A percentile compares a stretch with the other conserved stretches of the same genome.
phyloP scores from a whole-genome alignment of 2,888 invertebrate genomes.

The Labia minor region DNA sequence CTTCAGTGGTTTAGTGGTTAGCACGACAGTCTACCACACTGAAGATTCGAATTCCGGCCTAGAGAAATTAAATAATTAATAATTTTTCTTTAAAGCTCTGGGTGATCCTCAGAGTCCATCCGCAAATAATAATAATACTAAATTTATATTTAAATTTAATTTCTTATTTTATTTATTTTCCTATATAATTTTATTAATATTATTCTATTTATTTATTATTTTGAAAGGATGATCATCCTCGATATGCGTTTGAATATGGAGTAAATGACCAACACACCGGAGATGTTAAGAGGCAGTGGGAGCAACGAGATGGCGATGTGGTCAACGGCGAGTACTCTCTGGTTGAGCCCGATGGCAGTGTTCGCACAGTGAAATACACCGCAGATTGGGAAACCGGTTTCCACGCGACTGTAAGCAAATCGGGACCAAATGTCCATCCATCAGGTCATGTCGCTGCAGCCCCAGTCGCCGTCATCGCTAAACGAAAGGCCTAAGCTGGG shows the following conservation, averaged over 20 bases:
- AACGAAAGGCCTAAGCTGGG: conserved; percentile 8
- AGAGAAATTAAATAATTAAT: too few species aligned
- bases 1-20: too few species aligned
- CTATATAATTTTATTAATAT: too few species aligned
- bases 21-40: too few species aligned
- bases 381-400: conserved; percentile 71
- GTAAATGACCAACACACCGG: conserved; percentile 65
- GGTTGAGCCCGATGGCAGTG: conserved; percentile 63
- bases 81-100: too few species aligned
- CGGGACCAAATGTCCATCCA: conserved; percentile 21
- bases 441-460: not conserved
- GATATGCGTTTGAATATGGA: conserved; percentile 61
- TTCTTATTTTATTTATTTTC: too few species aligned
- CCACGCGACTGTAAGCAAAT: conserved; percentile 58
- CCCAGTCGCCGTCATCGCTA: not conserved
- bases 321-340: conserved; percentile 48
- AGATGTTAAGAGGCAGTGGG: conserved; percentile 61
- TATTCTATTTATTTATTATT: too few species aligned
- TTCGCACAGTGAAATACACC: conserved; percentile 61
- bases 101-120: too few species aligned
- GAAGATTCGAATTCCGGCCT: too few species aligned
- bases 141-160: too few species aligned
- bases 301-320: conserved; percentile 60
- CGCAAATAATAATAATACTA: too few species aligned
- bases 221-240: conserved; percentile 50